Percentiles rank a stretch among this genome's conserved stretches.
These are phyloP conservation scores for Eidolon helvum DNA, from an alignment of 2,113 vertebrate genomes.

Conservation along the genomic window DNA sequence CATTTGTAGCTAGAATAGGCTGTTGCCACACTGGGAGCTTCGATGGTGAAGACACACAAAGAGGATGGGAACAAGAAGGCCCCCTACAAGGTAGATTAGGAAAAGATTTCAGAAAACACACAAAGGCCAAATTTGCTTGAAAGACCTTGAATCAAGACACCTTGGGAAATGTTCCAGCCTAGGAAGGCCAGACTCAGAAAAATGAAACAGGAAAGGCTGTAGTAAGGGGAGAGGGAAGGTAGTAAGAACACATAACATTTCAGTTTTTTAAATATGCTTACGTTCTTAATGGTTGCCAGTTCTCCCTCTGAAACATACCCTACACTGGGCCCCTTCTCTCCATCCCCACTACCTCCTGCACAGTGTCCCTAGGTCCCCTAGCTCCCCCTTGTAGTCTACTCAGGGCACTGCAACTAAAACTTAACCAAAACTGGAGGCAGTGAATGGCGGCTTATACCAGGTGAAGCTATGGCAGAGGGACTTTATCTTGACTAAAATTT, in stretches of 20 bases:
- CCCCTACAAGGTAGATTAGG: neutral
- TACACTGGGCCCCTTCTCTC: neutral
- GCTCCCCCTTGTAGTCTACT: no score
- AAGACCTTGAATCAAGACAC: neutral
- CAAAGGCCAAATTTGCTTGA: neutral
- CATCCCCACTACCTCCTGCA: neutral
- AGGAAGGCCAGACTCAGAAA: neutral
- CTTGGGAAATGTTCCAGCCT: neutral
- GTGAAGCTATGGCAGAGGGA: neutral
- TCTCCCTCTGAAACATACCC: neutral
- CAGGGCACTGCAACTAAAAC: neutral
- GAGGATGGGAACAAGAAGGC: neutral
- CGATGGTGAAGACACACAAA: neutral
- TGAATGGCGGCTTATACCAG: fast-evolving
- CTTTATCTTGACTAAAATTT: neutral
- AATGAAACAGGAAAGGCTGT: neutral
- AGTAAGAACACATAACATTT: neutral
- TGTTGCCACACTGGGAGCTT: neutral
- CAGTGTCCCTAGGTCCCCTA: neutral
- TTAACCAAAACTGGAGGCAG: neutral
- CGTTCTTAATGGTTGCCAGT: neutral
- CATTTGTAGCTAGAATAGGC: neutral
- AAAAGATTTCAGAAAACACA: neutral
- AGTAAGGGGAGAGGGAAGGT: neutral
- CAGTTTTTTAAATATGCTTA: neutral